A percentile compares a stretch with the other conserved stretches of the same genome.
phyloP scores from a whole-genome alignment of 2,888 invertebrate species.

The Schizotus pectinicornis region DNA sequence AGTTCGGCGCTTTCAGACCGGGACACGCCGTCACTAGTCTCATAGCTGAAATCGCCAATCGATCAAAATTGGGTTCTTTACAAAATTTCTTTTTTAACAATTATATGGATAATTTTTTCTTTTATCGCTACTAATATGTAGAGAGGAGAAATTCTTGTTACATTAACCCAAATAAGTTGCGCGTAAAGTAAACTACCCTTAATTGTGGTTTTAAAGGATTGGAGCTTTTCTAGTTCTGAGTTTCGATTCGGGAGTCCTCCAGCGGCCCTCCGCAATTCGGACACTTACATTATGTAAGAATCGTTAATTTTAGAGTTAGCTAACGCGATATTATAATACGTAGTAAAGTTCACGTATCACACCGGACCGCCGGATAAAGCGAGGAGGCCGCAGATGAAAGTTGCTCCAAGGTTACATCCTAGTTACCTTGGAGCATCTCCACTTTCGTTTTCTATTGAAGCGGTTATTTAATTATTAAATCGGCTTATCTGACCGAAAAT shows the following conservation, averaged over 20 bases:
- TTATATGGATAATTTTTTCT: too few species aligned
- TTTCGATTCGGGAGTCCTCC: not conserved
- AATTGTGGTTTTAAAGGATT: too few species aligned
- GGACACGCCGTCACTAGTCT: slow-evolving; percentile 67
- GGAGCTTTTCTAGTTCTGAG: too few species aligned
- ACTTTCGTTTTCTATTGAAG: slow-evolving; percentile 41
- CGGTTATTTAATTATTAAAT: too few species aligned
- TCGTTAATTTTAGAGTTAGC: slow-evolving; percentile 24
- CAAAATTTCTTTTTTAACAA: too few species aligned
- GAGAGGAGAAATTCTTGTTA: too few species aligned
- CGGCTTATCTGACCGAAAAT: too few species aligned
- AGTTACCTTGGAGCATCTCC: slow-evolving; percentile 50
- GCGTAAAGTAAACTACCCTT: too few species aligned
- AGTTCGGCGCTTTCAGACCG: slow-evolving; percentile 65
- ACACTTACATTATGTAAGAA: slow-evolving; percentile 15
- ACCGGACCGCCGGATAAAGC: slow-evolving; percentile 23
- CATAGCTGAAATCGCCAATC: slow-evolving; percentile 58
- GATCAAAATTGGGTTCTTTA: not conserved
- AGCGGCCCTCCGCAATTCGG: slow-evolving; percentile 6
- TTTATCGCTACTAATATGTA: too few species aligned
- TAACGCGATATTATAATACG: slow-evolving; percentile 24
- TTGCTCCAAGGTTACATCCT: slow-evolving; percentile 48
- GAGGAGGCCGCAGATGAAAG: slow-evolving; percentile 31
- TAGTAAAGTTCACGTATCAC: slow-evolving; percentile 23
- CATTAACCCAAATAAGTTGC: too few species aligned